Base-by-base conservation (phyloP, 92 coral and sea anemone species). In the Siderastrea radians region DNA sequence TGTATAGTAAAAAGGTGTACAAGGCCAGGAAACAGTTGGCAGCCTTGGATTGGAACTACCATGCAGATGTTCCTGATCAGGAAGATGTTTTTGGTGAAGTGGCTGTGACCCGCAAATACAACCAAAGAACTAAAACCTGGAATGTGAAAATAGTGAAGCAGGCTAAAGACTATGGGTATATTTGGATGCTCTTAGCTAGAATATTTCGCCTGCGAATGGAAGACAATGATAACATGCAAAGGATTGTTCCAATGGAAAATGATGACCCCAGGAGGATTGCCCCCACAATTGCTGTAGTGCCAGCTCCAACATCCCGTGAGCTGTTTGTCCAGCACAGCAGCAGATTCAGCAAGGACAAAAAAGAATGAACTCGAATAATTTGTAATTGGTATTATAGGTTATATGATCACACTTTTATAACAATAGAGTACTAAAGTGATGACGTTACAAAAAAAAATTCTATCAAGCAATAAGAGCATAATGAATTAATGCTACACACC, bases 31-130 rank as follows among this genome's bases (percentile, higher is more conserved):
- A 90, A 75, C 87, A 90, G 52, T 47, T 85, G 1, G 83, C 90
- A 9, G 93, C 90, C 3, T 79, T 84, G 5, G 93, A 90, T 59
- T 90, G 93, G 90, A 90, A 90, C 60, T 90, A 55, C 64, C 93
- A 90, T 72, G 13, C 80, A 0, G 44, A 90, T 15, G 55, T 79
- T n/a, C 87, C 93, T 62, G 49, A 63, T 26, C 64, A 64, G 3
- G 74, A 54, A 45, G 66, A 74, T 12, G 75, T 16, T 12, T 64
- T 73, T 3, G 90, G 93, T 0, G 91, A 91, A 66, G 62, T 51
- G 26, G 45, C 50, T 7, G 74, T 79, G 11, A 79, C 88, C 49
- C 64, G 86, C 43, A 91, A 86, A 53, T 91, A 86, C 84, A 91
- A 91, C 80, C 84, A 72, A 67, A 50, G 93, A 79, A 90, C 90